A percentile compares a stretch with the other conserved stretches of the same genome.
Evolutionary conservation across 92 coral and sea anemone species (phyloP).

Genomic region (Phenganax subtilis): DNA sequence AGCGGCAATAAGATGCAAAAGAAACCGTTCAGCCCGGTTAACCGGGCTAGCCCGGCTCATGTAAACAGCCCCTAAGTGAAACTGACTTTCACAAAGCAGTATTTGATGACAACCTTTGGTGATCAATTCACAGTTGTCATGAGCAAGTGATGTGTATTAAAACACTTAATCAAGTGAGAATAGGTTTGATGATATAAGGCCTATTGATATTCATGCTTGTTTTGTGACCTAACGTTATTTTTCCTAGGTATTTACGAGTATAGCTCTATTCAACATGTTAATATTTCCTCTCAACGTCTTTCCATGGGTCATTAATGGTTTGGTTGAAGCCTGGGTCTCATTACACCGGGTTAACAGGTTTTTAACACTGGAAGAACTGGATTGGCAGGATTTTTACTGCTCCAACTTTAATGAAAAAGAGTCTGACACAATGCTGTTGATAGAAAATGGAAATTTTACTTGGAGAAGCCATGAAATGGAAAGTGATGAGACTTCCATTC

Average conservation of each 20-base stretch:
- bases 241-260: constrained; percentile 89
- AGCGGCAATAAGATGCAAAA: no score
- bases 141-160: no score
- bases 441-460: constrained; percentile 5
- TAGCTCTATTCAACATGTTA: constrained; percentile 93
- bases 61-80: background rate
- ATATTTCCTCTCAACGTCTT: constrained; percentile 94
- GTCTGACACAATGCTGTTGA: background rate
- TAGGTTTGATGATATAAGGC: no score
- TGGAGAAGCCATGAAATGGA: background rate
- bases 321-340: constrained; percentile 99
- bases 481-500: background rate
- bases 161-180: no score
- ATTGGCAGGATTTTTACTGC: constrained; percentile 59
- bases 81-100: background rate
- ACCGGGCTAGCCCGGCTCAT: no score
- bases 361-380: constrained; percentile 68
- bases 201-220: background rate
- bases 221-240: background rate
- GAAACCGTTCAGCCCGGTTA: no score
- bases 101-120: no score
- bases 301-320: constrained; percentile 95
- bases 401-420: background rate
- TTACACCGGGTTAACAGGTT: constrained; percentile 83
- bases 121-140: no score